phyloP scores from a whole-genome alignment of 2,888 invertebrate species.

The Agrotis ipsilon region DNA sequence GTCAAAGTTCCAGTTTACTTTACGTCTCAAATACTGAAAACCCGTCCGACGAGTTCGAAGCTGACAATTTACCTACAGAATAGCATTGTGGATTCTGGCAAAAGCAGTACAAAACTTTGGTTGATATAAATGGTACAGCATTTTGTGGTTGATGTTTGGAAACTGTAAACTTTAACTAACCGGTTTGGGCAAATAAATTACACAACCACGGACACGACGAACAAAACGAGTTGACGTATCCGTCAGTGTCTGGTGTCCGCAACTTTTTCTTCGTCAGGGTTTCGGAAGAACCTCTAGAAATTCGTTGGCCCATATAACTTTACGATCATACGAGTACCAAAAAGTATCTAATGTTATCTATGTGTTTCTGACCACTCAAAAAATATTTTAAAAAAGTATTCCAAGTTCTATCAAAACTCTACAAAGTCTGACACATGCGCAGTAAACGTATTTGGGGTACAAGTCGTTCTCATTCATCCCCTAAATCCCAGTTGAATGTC shows the following conservation, averaged over 20 bases:
- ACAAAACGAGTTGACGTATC: neutral
- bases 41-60: no score
- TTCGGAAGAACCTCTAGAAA: no score
- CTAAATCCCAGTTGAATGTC: constrained; percentile 75
- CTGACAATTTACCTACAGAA: no score
- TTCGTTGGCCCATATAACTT: no score
- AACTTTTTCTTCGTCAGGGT: no score
- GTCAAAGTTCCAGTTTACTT: no score
- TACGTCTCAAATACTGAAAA: no score
- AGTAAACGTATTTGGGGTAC: constrained; percentile 66
- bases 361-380: neutral
- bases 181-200: neutral
- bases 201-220: neutral
- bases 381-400: constrained; percentile 10
- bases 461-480: constrained; percentile 77
- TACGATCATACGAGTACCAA: no score
- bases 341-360: no score
- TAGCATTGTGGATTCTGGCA: neutral
- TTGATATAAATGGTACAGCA: neutral
- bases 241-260: no score
- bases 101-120: no score
- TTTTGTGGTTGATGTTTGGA: neutral
- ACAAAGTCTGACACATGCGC: constrained; percentile 82
- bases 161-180: neutral
- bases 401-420: constrained; percentile 48